Percentiles rank a stretch among this genome's conserved stretches.
Conservation (phyloP, 2,888 invertebrate genomes). For the Drosophila rubida region DNA sequence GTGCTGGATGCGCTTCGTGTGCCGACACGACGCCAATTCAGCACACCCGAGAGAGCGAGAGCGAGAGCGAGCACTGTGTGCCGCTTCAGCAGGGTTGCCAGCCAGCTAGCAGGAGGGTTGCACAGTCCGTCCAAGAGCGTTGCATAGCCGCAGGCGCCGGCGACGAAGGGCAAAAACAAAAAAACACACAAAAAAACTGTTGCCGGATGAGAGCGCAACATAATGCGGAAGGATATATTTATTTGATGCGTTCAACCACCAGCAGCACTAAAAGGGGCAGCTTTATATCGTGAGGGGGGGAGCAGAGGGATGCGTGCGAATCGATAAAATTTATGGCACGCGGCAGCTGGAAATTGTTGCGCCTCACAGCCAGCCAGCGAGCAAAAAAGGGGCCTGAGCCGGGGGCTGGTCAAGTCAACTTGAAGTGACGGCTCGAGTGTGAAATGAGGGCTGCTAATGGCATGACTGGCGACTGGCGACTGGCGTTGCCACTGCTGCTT, state of each 20-base stretch:
- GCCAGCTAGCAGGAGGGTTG: slow-evolving; percentile 21
- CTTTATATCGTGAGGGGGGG: too few relatives aligned
- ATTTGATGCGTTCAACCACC: slow-evolving; percentile 71
- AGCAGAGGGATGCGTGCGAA: slow-evolving; percentile 27
- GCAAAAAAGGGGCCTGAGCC: background rate
- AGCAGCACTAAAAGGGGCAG: slow-evolving; percentile 6
- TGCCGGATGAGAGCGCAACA: slow-evolving; percentile 71
- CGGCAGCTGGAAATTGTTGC: slow-evolving; percentile 77
- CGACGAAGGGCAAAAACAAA: slow-evolving; percentile 18
- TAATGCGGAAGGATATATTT: slow-evolving; percentile 81
- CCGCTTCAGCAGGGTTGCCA: slow-evolving; percentile 41
- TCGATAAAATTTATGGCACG: slow-evolving; percentile 79
- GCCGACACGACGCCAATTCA: slow-evolving; percentile 29
- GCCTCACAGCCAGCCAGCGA: slow-evolving; percentile 47
- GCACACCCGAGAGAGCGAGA: slow-evolving; percentile 1
- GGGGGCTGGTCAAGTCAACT: slow-evolving; percentile 68
- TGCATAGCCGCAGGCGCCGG: slow-evolving; percentile 76
- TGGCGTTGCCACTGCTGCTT: slow-evolving; percentile 14
- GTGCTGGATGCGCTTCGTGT: slow-evolving; percentile 2
- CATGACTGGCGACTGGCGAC: slow-evolving; percentile 38
- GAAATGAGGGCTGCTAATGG: slow-evolving; percentile 77
- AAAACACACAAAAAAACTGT: slow-evolving; percentile 51
- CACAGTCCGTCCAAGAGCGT: slow-evolving; percentile 31
- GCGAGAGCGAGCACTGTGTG: slow-evolving; percentile 13
- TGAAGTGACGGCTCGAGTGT: slow-evolving; percentile 67